phyloP scores from a whole-genome alignment of 2,797 vertebrate genomes.

The Helarctos malayanus region DNA sequence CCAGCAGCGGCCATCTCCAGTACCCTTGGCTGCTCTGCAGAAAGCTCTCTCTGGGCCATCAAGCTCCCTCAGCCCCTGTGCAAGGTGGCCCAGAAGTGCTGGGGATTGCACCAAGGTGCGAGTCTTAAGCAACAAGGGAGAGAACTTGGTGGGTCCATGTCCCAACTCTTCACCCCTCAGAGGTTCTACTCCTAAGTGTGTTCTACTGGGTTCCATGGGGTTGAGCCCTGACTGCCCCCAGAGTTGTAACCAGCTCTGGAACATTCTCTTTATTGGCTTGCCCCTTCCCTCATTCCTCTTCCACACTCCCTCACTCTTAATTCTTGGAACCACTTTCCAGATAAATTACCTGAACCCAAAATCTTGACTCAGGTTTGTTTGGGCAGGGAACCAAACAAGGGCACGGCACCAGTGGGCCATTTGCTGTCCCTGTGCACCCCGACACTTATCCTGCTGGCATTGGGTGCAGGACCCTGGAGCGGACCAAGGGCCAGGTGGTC shows the following conservation, averaged over 20 bases:
- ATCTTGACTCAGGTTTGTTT: neutral
- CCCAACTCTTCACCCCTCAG: neutral
- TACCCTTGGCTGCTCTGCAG: neutral
- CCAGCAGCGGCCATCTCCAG: neutral
- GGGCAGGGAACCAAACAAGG: neutral
- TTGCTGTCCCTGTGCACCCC: rapidly evolving
- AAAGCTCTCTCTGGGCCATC: neutral
- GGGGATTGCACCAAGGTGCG: neutral
- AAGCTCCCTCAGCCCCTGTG: neutral
- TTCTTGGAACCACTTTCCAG: neutral
- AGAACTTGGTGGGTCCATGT: neutral
- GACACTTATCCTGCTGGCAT: rapidly evolving
- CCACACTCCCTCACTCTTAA: neutral
- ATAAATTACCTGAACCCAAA: neutral
- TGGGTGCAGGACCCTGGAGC: rapidly evolving
- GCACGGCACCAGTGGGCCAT: neutral
- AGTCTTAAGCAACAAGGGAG: rapidly evolving
- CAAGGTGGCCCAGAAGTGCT: neutral
- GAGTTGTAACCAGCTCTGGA: neutral
- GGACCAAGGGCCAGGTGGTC: neutral
- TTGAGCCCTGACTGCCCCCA: rapidly evolving
- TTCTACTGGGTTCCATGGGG: rapidly evolving
- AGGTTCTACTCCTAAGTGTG: neutral
- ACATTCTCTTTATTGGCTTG: neutral
- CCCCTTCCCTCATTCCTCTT: too few relatives aligned